Conservation (phyloP, 2,797 vertebrate genomes). For the Pseudochirops corinnae region DNA sequence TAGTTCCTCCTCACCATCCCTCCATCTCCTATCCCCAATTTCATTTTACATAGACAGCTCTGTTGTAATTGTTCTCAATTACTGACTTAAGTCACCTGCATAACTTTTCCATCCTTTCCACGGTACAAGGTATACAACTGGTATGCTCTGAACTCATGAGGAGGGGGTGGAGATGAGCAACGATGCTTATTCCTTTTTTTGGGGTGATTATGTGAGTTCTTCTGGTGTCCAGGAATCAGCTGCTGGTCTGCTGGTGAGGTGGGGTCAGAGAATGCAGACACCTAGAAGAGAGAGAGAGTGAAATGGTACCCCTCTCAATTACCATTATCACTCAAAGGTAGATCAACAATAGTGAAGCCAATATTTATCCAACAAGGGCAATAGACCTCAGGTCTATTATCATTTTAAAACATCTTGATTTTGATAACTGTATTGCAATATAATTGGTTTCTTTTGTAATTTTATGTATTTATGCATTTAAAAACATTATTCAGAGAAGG, state of each 20-base stretch:
- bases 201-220: slow-evolving; percentile 74
- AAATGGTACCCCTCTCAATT: not conserved
- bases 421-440: not conserved
- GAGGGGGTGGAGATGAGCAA: slow-evolving; percentile 86
- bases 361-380: not conserved
- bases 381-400: not conserved
- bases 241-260: slow-evolving; percentile 89
- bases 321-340: not conserved
- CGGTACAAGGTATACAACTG: slow-evolving; percentile 97
- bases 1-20: not conserved
- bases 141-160: slow-evolving; percentile 95
- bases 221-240: slow-evolving; percentile 79
- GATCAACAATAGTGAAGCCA: not conserved
- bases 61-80: not conserved
- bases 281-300: slow-evolving; percentile 83
- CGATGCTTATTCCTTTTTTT: slow-evolving; percentile 87
- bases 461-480: not conserved
- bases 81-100: slow-evolving; percentile 90
- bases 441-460: not conserved
- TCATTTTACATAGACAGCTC: not conserved
- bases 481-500: not conserved
- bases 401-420: not conserved
- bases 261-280: slow-evolving; percentile 91
- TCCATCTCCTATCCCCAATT: not conserved
- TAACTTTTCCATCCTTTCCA: slow-evolving; percentile 95